Conservation (phyloP, 2,888 invertebrate species). For the Pandemis corylana region DNA sequence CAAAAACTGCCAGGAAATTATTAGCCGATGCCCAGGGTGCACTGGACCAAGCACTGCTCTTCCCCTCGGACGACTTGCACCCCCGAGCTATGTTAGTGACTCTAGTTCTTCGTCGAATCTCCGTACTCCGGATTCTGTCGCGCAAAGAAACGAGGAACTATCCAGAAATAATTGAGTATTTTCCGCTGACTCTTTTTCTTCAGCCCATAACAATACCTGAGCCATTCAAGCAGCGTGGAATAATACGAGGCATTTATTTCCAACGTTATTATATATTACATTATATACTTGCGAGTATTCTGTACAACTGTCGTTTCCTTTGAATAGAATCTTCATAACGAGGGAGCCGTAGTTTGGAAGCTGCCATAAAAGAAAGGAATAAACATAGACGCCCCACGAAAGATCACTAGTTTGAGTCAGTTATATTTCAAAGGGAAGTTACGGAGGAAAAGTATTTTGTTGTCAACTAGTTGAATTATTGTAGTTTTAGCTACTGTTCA, state of each 20-base stretch:
- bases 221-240: slow-evolving; percentile 28
- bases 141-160: too few relatives aligned
- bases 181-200: not conserved
- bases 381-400: slow-evolving; percentile 1
- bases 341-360: slow-evolving; percentile 6
- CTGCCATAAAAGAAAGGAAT: not conserved
- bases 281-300: slow-evolving; percentile 6
- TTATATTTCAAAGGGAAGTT: not conserved
- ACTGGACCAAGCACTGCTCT: too few relatives aligned
- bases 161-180: not conserved
- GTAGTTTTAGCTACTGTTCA: too few relatives aligned
- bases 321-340: slow-evolving; percentile 20
- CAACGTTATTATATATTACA: slow-evolving; percentile 19
- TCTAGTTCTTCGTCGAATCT: not conserved
- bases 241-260: slow-evolving; percentile 27
- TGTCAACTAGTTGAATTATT: too few relatives aligned
- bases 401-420: not conserved
- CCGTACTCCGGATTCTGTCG: too few relatives aligned
- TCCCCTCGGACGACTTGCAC: too few relatives aligned
- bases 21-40: too few relatives aligned
- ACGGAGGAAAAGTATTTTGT: not conserved
- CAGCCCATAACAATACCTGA: slow-evolving; percentile 19
- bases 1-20: too few relatives aligned
- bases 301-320: slow-evolving; percentile 23
- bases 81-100: too few relatives aligned